Evolutionary conservation across 1,140 invertebrate genomes (phyloP), one percentile per base, ranked within the genome.

Genomic region (Lasaia peninsularis): DNA sequence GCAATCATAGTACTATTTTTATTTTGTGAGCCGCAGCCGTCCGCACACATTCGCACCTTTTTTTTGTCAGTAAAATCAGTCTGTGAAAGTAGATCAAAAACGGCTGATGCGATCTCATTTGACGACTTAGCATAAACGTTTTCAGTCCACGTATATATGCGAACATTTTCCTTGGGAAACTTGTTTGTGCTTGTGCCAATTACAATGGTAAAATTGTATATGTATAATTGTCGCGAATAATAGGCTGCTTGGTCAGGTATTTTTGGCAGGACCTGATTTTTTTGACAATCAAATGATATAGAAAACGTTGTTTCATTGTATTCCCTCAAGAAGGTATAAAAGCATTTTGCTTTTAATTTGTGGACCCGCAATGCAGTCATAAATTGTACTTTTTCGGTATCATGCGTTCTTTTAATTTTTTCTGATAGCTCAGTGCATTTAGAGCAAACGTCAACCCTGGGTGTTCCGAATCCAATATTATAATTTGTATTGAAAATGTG

Each of bases 51-150:
- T 52, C 28, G 9, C 11, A 55, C 10, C n/a, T 37, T 40, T 24
- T 12, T 40, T 21, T 8, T 55, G 6, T 18, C 18, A 31, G 31
- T 52, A 5, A 6, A 34, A 10, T 34, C 53, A 6, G 20, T 20
- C 2, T 37, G 12, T 28, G 20, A 21, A 5, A 55, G 21, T 7
- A 20, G 35, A 44, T 55, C 3, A 40, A 28, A 55, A n/a, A 55
- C 21, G 14, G 34, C 34, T 2, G 53, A 55, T 21, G 53, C 53
- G 24, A 55, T 55, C n/a, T 55, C 53, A 34, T 52, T 52, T n/a
- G 51, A 52, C 10, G 28, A 32, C 20, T 52, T 52, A 34, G 51
- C 14, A 31, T 52, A 14, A 1, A 33, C 51, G 34, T 52, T 18
- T 52, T 52, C 50, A 16, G 31, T 34, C 14, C 32, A 52, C 11